A percentile compares a stretch with the other conserved stretches of the same genome.
phyloP scores from a whole-genome alignment of 2,888 invertebrate species.

The Operophtera brumata region DNA sequence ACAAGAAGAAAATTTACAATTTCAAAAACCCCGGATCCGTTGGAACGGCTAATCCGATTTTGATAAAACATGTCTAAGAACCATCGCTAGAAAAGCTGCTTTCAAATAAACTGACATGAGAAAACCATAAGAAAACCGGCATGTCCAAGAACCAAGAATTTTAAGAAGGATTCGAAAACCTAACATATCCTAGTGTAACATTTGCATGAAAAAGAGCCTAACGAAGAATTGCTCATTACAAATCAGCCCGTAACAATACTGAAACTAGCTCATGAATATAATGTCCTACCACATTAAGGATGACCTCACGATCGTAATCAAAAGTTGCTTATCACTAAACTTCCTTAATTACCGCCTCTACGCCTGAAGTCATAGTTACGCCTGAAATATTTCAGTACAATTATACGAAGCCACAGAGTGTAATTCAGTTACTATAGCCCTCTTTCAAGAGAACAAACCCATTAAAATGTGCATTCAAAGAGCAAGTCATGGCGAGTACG shows the following conservation, averaged over 20 bases:
- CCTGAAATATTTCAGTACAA: slow-evolving; percentile 49
- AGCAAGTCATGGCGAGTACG: slow-evolving; percentile 67
- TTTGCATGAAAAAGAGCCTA: too few species aligned
- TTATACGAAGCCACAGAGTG: slow-evolving; percentile 36
- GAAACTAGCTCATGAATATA: not conserved
- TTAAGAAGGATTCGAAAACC: too few species aligned
- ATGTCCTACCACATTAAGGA: slow-evolving; percentile 4
- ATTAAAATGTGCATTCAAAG: slow-evolving; percentile 74
- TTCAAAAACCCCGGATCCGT: too few species aligned
- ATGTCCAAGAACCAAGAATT: too few species aligned
- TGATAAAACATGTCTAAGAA: too few species aligned
- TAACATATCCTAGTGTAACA: too few species aligned
- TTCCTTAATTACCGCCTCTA: slow-evolving; percentile 18
- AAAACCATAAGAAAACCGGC: too few species aligned
- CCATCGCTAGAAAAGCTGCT: too few species aligned
- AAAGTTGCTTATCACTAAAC: slow-evolving; percentile 21
- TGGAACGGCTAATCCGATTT: too few species aligned
- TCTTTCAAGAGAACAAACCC: slow-evolving; percentile 55
- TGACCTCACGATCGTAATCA: slow-evolving; percentile 18
- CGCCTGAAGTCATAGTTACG: slow-evolving; percentile 13
- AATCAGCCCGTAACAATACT: not conserved
- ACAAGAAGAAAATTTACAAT: too few species aligned
- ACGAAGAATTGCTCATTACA: too few species aligned
- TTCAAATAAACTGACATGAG: too few species aligned
- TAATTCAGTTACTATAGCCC: slow-evolving; percentile 33